phyloP scores from a whole-genome alignment of 2,113 vertebrate species.

The Notothenia coriiceps region DNA sequence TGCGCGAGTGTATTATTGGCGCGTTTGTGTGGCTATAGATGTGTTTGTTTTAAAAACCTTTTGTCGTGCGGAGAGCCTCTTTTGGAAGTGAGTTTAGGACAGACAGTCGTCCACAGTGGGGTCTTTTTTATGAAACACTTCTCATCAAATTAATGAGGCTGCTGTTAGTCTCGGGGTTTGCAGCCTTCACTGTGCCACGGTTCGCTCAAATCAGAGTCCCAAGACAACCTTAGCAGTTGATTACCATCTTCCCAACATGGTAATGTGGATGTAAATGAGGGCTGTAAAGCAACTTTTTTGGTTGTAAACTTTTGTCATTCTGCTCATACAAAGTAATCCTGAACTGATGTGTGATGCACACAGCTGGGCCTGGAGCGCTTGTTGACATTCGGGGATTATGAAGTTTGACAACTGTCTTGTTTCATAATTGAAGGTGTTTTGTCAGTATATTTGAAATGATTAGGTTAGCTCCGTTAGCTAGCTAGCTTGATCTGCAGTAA shows the following conservation, averaged over 20 bases:
- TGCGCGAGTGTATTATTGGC: constrained; percentile 16
- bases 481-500: too few relatives aligned
- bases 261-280: constrained; percentile 6
- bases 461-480: too few relatives aligned
- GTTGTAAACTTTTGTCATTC: background rate
- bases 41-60: constrained; percentile 37
- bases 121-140: constrained; percentile 36
- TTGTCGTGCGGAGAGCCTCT: constrained; percentile 3
- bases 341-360: too few relatives aligned
- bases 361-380: too few relatives aligned
- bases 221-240: constrained; percentile 15
- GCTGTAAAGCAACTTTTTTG: background rate
- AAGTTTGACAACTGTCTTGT: too few relatives aligned
- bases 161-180: constrained; percentile 34
- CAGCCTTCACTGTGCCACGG: constrained; percentile 7
- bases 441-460: too few relatives aligned
- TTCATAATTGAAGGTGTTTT: too few relatives aligned
- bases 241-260: background rate
- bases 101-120: constrained; percentile 17
- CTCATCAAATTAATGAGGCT: constrained; percentile 42
- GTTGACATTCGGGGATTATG: too few relatives aligned
- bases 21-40: constrained; percentile 6
- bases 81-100: background rate
- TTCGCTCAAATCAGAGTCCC: constrained; percentile 2
- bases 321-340: background rate